phyloP scores from a whole-genome alignment of 2,797 vertebrate species.

The Melanogrammus aeglefinus region DNA sequence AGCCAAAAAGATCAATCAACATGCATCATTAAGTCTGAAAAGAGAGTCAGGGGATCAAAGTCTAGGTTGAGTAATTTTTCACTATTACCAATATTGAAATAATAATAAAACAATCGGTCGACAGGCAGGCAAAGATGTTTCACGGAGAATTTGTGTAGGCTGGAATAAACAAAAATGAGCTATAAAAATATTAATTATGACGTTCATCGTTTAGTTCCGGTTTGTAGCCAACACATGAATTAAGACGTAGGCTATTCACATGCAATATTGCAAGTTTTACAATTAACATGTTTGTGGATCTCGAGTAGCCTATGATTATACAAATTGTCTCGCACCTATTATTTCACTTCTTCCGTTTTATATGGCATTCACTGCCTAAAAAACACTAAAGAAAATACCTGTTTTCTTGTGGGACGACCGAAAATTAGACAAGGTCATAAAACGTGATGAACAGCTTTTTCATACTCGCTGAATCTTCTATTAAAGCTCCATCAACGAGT shows the following conservation, averaged over 20 bases:
- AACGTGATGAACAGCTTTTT: constrained; percentile 64
- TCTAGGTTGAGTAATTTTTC: background rate
- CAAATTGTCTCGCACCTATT: background rate
- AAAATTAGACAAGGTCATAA: constrained; percentile 64
- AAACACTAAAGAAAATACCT: constrained; percentile 46
- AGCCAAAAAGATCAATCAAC: constrained; percentile 13
- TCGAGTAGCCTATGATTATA: too few relatives aligned
- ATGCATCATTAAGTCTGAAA: constrained; percentile 4
- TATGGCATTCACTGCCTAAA: constrained; percentile 4
- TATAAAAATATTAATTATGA: too few relatives aligned
- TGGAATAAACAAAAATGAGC: background rate
- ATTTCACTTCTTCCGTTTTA: constrained; percentile 18
- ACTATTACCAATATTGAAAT: background rate
- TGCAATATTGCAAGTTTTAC: too few relatives aligned
- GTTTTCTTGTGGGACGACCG: constrained; percentile 54
- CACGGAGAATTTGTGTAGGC: background rate
- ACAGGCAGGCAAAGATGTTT: background rate
- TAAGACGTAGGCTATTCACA: too few relatives aligned
- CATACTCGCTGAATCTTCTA: constrained; percentile 62
- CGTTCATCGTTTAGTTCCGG: too few relatives aligned
- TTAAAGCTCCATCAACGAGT: constrained; percentile 53
- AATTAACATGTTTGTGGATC: too few relatives aligned
- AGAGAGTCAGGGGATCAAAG: background rate
- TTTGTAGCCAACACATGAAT: too few relatives aligned
- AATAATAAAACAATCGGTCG: background rate